Conservation (phyloP, 2,113 vertebrate species). For the Delphinapterus leucas region DNA sequence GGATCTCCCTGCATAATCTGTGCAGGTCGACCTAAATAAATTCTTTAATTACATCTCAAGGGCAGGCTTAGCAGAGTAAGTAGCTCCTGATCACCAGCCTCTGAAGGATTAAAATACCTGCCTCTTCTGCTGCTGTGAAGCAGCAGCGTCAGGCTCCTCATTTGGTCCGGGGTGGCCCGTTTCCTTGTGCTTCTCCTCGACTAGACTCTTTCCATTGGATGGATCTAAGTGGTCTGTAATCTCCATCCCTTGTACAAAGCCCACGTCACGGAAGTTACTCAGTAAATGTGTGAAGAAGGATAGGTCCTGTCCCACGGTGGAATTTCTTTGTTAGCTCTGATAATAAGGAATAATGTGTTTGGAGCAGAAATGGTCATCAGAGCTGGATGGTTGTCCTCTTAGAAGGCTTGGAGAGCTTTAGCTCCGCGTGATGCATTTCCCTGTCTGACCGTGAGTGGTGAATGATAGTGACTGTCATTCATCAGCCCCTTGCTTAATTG, state of each 20-base stretch:
- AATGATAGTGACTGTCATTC: neutral
- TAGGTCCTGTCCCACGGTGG: neutral
- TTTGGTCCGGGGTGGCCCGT: neutral
- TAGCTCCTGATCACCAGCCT: neutral
- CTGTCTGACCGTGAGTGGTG: neutral
- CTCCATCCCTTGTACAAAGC: neutral
- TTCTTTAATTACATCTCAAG: slow-evolving; percentile 49
- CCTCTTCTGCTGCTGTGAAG: neutral
- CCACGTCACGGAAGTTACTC: neutral
- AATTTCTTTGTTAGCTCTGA: neutral
- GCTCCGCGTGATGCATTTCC: neutral
- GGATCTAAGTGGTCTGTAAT: neutral
- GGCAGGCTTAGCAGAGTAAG: neutral
- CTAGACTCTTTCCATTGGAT: neutral
- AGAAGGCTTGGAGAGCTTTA: neutral
- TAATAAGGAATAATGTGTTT: neutral
- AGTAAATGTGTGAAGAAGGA: slow-evolving; percentile 1
- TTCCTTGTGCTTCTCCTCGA: slow-evolving; percentile 1
- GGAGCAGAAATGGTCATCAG: neutral
- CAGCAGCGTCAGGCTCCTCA: neutral
- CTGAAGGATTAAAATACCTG: neutral
- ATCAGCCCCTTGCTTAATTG: neutral
- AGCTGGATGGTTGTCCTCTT: neutral
- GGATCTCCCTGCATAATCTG: neutral
- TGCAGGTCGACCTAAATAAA: slow-evolving; percentile 27